Evolutionary conservation across 2,888 invertebrate species (phyloP).

Genomic region (Lasioglossum marginatum): DNA sequence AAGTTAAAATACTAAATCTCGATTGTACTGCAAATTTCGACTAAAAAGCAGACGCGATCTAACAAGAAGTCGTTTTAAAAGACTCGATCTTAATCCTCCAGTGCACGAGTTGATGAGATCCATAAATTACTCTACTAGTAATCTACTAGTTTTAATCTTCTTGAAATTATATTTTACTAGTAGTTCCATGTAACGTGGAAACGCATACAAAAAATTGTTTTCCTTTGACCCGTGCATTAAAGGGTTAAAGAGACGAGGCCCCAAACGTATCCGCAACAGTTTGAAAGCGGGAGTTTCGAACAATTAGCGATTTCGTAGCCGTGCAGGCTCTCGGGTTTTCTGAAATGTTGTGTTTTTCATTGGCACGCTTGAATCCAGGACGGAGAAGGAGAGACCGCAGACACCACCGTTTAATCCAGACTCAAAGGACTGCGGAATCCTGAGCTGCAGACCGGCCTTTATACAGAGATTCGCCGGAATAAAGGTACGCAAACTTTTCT

Average conservation of each 20-base stretch:
- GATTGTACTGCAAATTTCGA: not conserved
- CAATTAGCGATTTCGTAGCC: not conserved
- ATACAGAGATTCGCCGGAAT: constrained; percentile 96
- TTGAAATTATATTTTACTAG: not conserved
- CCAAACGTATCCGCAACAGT: not conserved
- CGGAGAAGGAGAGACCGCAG: constrained; percentile 82
- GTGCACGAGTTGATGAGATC: not conserved
- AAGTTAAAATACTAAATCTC: not conserved
- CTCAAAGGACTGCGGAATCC: constrained; percentile 94
- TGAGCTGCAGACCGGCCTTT: constrained; percentile 93
- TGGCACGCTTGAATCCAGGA: constrained; percentile 67
- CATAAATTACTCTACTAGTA: not conserved
- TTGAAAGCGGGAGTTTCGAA: not conserved
- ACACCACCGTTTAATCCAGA: constrained; percentile 85
- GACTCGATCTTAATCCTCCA: not conserved
- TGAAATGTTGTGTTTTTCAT: constrained; percentile 4
- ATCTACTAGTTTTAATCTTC: not conserved
- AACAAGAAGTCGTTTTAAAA: not conserved
- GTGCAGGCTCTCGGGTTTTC: not conserved
- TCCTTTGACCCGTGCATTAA: not conserved
- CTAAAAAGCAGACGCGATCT: not conserved
- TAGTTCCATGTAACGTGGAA: not conserved
- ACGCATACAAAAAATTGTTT: not conserved
- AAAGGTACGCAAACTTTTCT: constrained; percentile 87
- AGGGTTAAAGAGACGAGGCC: not conserved